These are phyloP conservation scores for Dynastes grantii DNA, from an alignment of 2,888 invertebrate species.

Conservation along the genomic window DNA sequence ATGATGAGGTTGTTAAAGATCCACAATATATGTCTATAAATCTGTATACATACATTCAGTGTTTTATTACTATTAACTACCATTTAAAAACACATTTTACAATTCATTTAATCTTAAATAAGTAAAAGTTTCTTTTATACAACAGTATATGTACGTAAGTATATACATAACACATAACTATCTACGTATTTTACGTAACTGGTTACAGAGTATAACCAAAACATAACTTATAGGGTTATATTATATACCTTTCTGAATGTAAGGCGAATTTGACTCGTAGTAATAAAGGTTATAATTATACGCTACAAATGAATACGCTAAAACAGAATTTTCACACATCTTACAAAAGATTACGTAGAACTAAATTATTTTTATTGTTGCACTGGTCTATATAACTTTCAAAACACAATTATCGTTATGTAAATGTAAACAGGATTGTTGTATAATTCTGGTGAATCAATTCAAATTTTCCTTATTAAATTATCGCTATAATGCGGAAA, in stretches of 20 bases:
- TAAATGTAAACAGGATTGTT: neutral
- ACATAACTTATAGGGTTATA: neutral
- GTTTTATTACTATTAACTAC: too few species aligned
- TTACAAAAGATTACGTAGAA: slow-evolving; percentile 1
- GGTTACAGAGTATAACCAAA: neutral
- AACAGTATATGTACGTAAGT: neutral
- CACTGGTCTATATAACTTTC: neutral
- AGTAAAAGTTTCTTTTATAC: neutral
- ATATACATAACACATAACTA: neutral
- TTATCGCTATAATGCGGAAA: too few species aligned
- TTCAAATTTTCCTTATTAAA: neutral
- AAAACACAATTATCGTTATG: neutral
- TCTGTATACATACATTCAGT: too few species aligned
- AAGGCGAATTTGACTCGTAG: too few species aligned
- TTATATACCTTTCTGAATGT: too few species aligned
- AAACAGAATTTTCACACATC: slow-evolving; percentile 24
- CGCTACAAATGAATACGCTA: slow-evolving; percentile 17
- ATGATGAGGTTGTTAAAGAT: too few species aligned
- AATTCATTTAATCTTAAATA: too few species aligned
- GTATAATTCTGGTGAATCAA: neutral
- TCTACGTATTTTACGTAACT: neutral
- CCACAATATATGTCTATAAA: too few species aligned
- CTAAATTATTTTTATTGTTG: neutral
- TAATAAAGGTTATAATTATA: neutral
- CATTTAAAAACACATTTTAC: too few species aligned